Conservation (phyloP, 2,113 vertebrate genomes). For the Erythrolamprus reginae region DNA sequence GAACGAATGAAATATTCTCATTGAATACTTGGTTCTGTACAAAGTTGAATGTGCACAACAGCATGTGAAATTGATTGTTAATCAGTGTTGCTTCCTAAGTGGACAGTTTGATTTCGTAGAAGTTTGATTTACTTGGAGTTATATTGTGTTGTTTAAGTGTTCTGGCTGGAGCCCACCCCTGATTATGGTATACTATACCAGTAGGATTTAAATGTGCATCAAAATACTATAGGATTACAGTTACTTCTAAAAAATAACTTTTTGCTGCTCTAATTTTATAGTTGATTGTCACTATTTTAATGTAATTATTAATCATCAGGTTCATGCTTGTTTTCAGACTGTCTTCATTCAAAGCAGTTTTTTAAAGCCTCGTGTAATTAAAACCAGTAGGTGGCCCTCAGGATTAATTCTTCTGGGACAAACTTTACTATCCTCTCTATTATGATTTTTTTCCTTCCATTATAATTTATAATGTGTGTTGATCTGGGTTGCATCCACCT, state of each 20-base stretch:
- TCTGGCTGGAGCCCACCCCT: too few species aligned
- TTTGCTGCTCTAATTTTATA: background rate
- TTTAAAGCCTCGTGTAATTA: background rate
- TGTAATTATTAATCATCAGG: background rate
- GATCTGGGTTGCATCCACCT: background rate
- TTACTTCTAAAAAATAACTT: background rate
- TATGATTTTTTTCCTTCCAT: background rate
- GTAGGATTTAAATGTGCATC: background rate
- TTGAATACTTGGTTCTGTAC: too few species aligned
- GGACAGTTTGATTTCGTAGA: too few species aligned
- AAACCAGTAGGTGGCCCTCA: background rate
- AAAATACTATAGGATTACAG: background rate
- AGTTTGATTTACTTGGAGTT: too few species aligned
- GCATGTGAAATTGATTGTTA: too few species aligned
- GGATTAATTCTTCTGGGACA: background rate
- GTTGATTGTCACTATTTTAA: background rate
- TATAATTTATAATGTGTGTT: background rate
- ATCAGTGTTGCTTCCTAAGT: too few species aligned
- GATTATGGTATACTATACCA: background rate
- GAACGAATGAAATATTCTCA: too few species aligned
- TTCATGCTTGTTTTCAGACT: background rate
- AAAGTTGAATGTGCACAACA: too few species aligned
- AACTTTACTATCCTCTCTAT: background rate
- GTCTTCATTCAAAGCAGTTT: background rate
- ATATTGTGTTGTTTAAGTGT: too few species aligned